Evolutionary conservation across 2,113 vertebrate genomes (phyloP).

Genomic region (Rissa tridactyla): DNA sequence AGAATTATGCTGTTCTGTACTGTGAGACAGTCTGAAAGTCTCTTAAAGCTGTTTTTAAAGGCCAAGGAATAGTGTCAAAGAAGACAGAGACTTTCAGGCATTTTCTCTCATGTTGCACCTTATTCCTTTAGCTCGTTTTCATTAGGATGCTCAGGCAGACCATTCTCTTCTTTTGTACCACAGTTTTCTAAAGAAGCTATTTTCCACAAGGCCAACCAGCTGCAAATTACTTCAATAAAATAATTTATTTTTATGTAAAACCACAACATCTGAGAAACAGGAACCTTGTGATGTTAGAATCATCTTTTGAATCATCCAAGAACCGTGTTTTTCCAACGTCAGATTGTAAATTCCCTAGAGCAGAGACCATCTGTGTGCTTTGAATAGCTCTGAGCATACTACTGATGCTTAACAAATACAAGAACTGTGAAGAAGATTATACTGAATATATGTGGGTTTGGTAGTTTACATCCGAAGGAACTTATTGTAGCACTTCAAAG

Average conservation of each 20-base stretch:
- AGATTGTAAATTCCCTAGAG: background rate
- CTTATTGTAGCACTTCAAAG: background rate
- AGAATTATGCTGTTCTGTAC: background rate
- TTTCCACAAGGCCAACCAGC: background rate
- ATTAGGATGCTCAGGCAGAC: background rate
- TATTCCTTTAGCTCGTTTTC: background rate
- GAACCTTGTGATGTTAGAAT: background rate
- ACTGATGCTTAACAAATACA: constrained; percentile 22
- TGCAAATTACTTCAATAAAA: background rate
- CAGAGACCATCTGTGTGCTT: background rate
- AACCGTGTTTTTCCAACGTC: background rate
- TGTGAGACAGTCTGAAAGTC: background rate
- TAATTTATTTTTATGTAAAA: background rate
- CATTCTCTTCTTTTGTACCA: background rate
- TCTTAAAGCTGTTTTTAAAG: background rate
- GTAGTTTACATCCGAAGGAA: background rate
- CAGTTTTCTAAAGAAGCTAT: background rate
- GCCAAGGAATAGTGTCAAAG: background rate
- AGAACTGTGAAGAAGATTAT: background rate
- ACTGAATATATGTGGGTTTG: background rate
- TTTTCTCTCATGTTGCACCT: background rate
- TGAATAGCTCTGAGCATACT: background rate
- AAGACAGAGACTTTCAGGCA: background rate
- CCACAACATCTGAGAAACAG: background rate
- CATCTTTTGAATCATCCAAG: background rate